Evolutionary conservation across 2,888 invertebrate species (phyloP).

Genomic region (Coelopa pilipes): DNA sequence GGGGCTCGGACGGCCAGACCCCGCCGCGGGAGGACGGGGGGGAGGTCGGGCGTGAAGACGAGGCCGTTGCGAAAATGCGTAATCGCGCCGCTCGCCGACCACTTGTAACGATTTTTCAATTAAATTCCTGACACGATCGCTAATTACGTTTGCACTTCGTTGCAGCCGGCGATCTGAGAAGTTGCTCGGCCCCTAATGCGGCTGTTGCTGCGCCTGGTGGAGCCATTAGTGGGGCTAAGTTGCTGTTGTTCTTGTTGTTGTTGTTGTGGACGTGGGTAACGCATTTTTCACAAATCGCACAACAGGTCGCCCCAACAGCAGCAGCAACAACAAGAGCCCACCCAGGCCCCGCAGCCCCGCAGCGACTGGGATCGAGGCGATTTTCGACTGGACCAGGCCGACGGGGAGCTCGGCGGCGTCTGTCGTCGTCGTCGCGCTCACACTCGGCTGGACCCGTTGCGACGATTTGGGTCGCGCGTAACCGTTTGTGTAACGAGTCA

Average conservation of each 20-base stretch:
- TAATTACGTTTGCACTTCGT: conserved; percentile 10
- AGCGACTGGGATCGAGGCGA: not conserved
- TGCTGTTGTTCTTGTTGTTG: too few species aligned
- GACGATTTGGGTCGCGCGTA: conserved; percentile 23
- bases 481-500: conserved; percentile 11
- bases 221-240: too few species aligned
- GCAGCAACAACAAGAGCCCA: not conserved
- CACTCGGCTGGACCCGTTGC: not conserved
- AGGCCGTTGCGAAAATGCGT: too few species aligned
- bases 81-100: not conserved
- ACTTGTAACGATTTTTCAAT: conserved; percentile 37
- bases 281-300: conserved; percentile 27
- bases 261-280: conserved; percentile 8
- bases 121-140: conserved; percentile 36
- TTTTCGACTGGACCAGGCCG: not conserved
- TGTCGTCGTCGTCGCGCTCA: not conserved
- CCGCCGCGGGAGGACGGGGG: too few species aligned
- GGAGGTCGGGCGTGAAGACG: too few species aligned
- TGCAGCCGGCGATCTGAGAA: not conserved
- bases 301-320: conserved; percentile 26
- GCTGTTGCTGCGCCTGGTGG: too few species aligned
- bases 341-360: not conserved
- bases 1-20: not conserved
- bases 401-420: too few species aligned
- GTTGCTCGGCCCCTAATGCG: not conserved